Evolutionary conservation across 1,140 invertebrate species (phyloP).

Genomic region (Lerema accius): DNA sequence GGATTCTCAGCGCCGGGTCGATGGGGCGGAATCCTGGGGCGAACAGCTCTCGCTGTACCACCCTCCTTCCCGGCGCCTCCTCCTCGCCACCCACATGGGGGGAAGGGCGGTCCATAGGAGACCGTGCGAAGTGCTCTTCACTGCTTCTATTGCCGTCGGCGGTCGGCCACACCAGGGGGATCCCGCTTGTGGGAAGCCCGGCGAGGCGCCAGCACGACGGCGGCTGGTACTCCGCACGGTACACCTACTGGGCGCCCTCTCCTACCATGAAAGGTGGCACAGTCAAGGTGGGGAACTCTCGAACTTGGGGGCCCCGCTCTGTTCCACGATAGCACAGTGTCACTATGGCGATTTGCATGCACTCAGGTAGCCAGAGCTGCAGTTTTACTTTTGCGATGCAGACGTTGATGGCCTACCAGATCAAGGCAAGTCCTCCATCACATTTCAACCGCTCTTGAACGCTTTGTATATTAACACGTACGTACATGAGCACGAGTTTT

Average conservation of each 20-base stretch:
- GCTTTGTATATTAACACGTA: too few species aligned
- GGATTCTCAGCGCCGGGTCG: not conserved
- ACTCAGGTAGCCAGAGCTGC: too few species aligned
- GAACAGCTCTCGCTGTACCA: not conserved
- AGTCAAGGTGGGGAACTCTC: too few species aligned
- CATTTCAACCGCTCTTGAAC: constrained; percentile 43
- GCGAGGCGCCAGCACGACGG: not conserved
- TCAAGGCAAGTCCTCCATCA: constrained; percentile 47
- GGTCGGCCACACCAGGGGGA: too few species aligned
- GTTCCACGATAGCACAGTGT: too few species aligned
- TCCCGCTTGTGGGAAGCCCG: not conserved
- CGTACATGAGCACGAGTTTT: too few species aligned
- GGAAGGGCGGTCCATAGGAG: not conserved
- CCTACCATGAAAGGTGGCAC: not conserved
- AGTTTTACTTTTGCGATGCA: too few species aligned
- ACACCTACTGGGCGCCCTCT: not conserved
- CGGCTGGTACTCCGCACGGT: not conserved
- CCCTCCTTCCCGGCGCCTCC: not conserved
- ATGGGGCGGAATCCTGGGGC: not conserved
- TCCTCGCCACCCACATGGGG: not conserved
- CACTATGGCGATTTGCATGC: too few species aligned
- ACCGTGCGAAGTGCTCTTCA: too few species aligned
- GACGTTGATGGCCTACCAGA: constrained; percentile 49
- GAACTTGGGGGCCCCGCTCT: too few species aligned
- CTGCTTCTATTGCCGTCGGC: not conserved